Evolutionary conservation across 1,140 invertebrate species (phyloP), one percentile per base, ranked within the genome.

Genomic region (Diabrotica undecimpunctata): DNA sequence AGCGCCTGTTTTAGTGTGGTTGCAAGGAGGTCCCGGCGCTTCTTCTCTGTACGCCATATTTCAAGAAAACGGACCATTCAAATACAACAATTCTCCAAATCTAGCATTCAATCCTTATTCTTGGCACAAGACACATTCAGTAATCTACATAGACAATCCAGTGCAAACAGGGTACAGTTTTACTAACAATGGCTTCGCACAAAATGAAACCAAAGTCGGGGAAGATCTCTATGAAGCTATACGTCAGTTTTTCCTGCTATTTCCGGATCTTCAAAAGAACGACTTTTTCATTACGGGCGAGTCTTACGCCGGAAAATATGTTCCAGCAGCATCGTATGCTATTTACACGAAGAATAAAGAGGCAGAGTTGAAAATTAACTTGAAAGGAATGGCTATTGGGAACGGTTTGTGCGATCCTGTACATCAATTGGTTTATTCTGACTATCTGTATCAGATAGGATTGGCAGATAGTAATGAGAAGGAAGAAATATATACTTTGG

Each of bases 91-190:
- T 77, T 77, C 70, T 60, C 61, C 68, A n/a, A 64, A 62, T 7
- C 13, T 89, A 2, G 72, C 79, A 70, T 77, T 77, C 70, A 79
- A 86, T 51, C 79, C 85, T 66, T 84, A 87, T 66, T 86, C 90
- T 0, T 72, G 70, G 70, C 55, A 64, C 11, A 39, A 57, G 35
- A 84, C 83, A 38, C 88, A 90, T 73, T 88, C 88, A 63, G 75
- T 95, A 62, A 75, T 95, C 5, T 95, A 91, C 72, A 89, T 95
- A 59, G 93, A 95, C 75, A 94, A 92, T 77, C 93, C 93, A 5
- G 91, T 93, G n/a, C 90, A 90, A 11, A 88, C 90, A 51, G 89
- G 90, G 3, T 91, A 83, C 73, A 91, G 89, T 78, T 90, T 90
- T 68, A 90, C 89, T 2, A 81, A 87, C 8, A 78, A 78, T n/a